These are phyloP conservation scores for Otocyon megalotis DNA, from an alignment of 2,113 vertebrate genomes.

Conservation along the genomic window DNA sequence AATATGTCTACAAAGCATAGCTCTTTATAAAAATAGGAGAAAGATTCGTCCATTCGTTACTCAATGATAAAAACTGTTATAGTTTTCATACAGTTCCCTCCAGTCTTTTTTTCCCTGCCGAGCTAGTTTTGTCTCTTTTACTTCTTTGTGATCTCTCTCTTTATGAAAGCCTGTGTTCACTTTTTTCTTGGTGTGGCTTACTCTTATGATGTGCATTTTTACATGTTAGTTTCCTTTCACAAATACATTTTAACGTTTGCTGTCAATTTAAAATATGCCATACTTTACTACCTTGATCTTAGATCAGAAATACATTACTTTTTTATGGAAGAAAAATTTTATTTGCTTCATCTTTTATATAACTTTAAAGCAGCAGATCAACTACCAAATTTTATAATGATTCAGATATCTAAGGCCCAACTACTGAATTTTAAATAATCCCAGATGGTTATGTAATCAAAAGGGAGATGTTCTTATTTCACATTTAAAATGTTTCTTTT, in stretches of 20 bases:
- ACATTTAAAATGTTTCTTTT: conserved; percentile 24
- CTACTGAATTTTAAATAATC: neutral
- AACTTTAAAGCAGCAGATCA: conserved; percentile 1
- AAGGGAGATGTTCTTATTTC: neutral
- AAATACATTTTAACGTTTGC: neutral
- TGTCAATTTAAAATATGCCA: neutral
- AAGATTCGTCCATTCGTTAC: neutral
- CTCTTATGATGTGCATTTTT: conserved; percentile 36
- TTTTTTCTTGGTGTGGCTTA: neutral
- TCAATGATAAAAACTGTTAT: neutral
- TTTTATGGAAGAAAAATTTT: neutral
- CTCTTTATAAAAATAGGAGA: conserved; percentile 1
- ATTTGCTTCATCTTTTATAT: conserved; percentile 48
- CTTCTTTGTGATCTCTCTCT: neutral
- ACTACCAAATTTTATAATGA: neutral
- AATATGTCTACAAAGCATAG: neutral
- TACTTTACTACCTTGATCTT: neutral
- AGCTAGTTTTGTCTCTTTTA: neutral
- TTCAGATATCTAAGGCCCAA: neutral
- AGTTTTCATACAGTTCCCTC: neutral
- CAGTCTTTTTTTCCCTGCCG: neutral
- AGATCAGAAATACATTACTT: neutral
- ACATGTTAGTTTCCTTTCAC: neutral
- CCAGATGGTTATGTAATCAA: neutral
- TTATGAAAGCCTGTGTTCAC: neutral